Evolutionary conservation across 2,797 vertebrate species (phyloP), one percentile per base, ranked within the genome.

Genomic region (Labroides dimidiatus): DNA sequence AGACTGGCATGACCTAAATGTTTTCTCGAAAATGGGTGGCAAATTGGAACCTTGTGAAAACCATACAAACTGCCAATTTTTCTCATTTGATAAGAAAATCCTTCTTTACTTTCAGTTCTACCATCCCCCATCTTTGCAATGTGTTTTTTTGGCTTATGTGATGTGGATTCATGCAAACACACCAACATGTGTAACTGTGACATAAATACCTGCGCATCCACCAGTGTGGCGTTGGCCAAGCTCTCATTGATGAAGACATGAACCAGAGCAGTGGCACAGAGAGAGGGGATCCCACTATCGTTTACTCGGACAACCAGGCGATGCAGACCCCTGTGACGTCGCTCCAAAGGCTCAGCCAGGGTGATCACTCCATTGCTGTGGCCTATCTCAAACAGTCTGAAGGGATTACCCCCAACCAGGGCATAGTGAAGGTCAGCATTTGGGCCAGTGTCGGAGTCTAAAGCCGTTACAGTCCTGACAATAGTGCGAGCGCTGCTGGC

Each of bases 221-320:
- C 96, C 15, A 96, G 84, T 0, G 96, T 96, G 21, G 96, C 96
- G 0, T 99, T 99, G 65, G 94, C 94, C 76, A 99, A 85, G 78
- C 95, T 99, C 74, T 99, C 98, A 4, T 99, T 99, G 88, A 99
- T 96, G 41, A 98, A 99, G 79, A 99, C 94, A 0, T 99, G 97
- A 17, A 99, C 95, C 71, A 99, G 83, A 0, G 96, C 93, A 0
- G 95, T 99, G 79, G 96, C 95, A 64, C 96, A 96, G 52, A 98
- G 96, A 1, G 97, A 94, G 0, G 97, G 96, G 66, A 95, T 93
- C 12, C 98, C 98, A 0, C 97, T 98, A 86, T 99, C 98, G 1
- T 98, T 99, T 64, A 99, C 97, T 81, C 95, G 94, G 56, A 99
- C 94, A 66, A 99, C 96, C 24, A 99, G 89, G 39, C 98, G 95